phyloP scores from a whole-genome alignment of 2,113 vertebrate genomes.

The Daubentonia madagascariensis region DNA sequence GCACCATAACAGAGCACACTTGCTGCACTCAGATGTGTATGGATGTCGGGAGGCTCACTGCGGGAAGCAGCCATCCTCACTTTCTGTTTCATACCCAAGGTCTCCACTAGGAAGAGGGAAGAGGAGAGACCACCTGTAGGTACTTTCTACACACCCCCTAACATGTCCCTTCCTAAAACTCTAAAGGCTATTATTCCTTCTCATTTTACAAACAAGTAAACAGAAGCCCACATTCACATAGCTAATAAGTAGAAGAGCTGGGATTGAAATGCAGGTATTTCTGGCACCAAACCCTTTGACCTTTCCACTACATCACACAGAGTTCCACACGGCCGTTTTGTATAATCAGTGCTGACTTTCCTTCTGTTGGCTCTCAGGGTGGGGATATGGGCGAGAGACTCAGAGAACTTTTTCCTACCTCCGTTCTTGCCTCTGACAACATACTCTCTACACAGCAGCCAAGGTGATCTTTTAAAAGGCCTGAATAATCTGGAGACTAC shows the following conservation, averaged over 20 bases:
- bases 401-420: not conserved
- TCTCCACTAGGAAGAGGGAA: not conserved
- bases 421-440: not conserved
- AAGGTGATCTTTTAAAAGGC: not conserved
- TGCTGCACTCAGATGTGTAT: fast-evolving
- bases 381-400: not conserved
- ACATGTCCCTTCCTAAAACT: not conserved
- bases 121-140: not conserved
- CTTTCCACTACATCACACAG: not conserved
- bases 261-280: not conserved
- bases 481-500: not conserved
- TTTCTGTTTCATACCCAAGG: not conserved
- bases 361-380: not conserved
- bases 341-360: too few relatives aligned
- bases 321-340: fast-evolving
- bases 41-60: not conserved
- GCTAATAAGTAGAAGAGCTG: not conserved
- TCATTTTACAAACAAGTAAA: not conserved
- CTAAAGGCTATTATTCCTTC: not conserved
- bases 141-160: not conserved
- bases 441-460: not conserved
- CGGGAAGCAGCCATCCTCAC: not conserved
- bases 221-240: not conserved
- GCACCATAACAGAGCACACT: too few relatives aligned
- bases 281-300: not conserved